Percentiles rank a stretch among this genome's conserved stretches.
Conservation (phyloP, 2,797 vertebrate genomes). For the Enteromius unitaeniatus region DNA sequence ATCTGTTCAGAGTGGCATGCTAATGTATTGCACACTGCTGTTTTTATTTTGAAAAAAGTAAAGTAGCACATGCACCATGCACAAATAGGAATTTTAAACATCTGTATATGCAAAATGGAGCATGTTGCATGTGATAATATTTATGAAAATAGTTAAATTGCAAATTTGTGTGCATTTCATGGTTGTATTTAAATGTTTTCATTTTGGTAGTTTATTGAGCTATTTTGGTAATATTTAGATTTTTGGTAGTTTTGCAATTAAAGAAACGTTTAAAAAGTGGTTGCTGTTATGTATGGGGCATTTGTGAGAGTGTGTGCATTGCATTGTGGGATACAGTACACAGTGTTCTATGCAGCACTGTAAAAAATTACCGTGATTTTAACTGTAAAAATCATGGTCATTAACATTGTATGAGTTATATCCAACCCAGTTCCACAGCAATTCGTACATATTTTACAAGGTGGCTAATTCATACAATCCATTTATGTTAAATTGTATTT, state of each 20-base stretch:
- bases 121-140: not conserved
- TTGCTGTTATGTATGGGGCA: not conserved
- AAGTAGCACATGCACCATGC: not conserved
- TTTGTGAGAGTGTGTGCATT: not conserved
- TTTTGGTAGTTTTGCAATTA: not conserved
- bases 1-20: slow-evolving; percentile 3
- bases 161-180: not conserved
- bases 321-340: not conserved
- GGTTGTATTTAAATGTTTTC: not conserved
- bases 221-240: too few relatives aligned
- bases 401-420: too few relatives aligned
- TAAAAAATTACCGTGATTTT: too few relatives aligned
- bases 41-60: not conserved
- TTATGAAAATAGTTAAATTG: not conserved
- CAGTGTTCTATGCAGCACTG: too few relatives aligned
- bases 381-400: too few relatives aligned
- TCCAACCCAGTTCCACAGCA: too few relatives aligned
- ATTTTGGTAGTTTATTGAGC: too few relatives aligned
- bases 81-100: not conserved
- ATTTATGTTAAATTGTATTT: too few relatives aligned
- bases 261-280: not conserved
- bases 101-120: not conserved
- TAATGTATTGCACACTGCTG: not conserved
- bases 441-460: too few relatives aligned
- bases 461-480: too few relatives aligned